Evolutionary conservation across 2,888 invertebrate genomes (phyloP), one percentile per base, ranked within the genome.

Genomic region (Pterostichus madidus): DNA sequence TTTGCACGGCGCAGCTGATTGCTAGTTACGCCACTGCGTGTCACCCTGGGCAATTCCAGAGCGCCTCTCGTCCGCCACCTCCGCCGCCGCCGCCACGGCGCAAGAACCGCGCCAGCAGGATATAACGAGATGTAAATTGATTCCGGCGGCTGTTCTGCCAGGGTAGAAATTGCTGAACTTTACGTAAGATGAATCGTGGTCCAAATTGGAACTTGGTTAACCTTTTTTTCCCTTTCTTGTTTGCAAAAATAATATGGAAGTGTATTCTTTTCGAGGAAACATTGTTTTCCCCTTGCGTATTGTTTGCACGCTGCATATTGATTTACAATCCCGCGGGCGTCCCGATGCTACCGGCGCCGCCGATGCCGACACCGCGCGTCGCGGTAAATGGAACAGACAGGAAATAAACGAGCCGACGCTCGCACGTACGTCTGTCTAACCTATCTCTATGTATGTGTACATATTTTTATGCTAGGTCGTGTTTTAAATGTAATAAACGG

Each of bases 71-170:
- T 39, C 39, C 39, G 6, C 39, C 6, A 1, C 7, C 56, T 56
- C 15, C 56, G 24, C 3, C 24, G 24, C 24, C 24, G 24, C 24
- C 24, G 24, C 24, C 24, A 3, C 39, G 8, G 5, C 39, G 39
- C 39, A 39, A 49, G 49, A 56, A 56, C 73, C 13, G 71, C 11
- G 59, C 78, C 49, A 39, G 39, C 39, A 46, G 68, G 49, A 49
- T 75, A 88, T 89, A 89, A 89, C 89, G 89, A 89, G 88, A 89
- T 89, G 89, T 89, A 89, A 89, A 89, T 89, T 89, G 89, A 89
- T 89, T 89, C 88, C 87, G 87, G 87, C 86, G 87, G 88, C 87
- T 88, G 86, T 87, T 86, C 87, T 73, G 59, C 56, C 32, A 39
- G 87, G 87, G 86, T 86, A 87, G 87, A 88, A 89, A 89, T 89